Percentiles rank a stretch among this genome's conserved stretches.
phyloP scores from a whole-genome alignment of 2,888 invertebrate genomes.

The Chromoteleia sp. region DNA sequence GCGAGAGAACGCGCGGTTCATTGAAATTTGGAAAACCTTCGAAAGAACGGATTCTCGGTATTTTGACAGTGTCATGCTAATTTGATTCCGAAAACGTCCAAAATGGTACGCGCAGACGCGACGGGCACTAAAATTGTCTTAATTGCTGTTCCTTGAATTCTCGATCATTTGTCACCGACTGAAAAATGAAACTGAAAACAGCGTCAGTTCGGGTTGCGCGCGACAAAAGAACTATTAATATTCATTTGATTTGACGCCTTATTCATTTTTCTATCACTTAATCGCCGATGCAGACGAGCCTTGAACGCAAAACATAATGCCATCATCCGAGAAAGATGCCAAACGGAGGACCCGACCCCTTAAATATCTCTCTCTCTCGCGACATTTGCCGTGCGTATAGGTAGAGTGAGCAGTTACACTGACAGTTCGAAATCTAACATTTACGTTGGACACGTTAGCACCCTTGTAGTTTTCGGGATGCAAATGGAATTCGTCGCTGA shows the following conservation, averaged over 20 bases:
- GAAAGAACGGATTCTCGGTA: not conserved
- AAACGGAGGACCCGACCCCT: not conserved
- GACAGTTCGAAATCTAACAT: slow-evolving; percentile 7
- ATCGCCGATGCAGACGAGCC: slow-evolving; percentile 46
- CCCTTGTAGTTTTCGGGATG: slow-evolving; percentile 12
- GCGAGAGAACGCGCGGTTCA: not conserved
- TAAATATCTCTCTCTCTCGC: too few relatives aligned
- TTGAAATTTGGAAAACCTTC: not conserved
- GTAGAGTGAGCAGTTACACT: not conserved
- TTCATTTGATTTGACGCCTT: slow-evolving; percentile 60
- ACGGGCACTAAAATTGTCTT: slow-evolving; percentile 31
- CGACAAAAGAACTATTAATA: slow-evolving; percentile 48
- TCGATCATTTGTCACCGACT: slow-evolving; percentile 45
- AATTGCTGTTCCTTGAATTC: slow-evolving; percentile 51
- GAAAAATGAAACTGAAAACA: slow-evolving; percentile 38
- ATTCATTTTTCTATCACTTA: slow-evolving; percentile 53
- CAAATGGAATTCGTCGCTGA: slow-evolving; percentile 38
- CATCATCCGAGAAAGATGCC: not conserved
- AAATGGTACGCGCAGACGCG: slow-evolving; percentile 29
- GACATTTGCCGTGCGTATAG: not conserved
- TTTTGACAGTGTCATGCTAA: slow-evolving; percentile 18
- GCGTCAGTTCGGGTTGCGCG: slow-evolving; percentile 3
- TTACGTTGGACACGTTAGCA: slow-evolving; percentile 24
- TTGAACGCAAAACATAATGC: slow-evolving; percentile 23
- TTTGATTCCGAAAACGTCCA: slow-evolving; percentile 16